A percentile compares a stretch with the other conserved stretches of the same genome.
phyloP scores from a whole-genome alignment of 2,888 invertebrate genomes.

The Eupithecia pulchellata region DNA sequence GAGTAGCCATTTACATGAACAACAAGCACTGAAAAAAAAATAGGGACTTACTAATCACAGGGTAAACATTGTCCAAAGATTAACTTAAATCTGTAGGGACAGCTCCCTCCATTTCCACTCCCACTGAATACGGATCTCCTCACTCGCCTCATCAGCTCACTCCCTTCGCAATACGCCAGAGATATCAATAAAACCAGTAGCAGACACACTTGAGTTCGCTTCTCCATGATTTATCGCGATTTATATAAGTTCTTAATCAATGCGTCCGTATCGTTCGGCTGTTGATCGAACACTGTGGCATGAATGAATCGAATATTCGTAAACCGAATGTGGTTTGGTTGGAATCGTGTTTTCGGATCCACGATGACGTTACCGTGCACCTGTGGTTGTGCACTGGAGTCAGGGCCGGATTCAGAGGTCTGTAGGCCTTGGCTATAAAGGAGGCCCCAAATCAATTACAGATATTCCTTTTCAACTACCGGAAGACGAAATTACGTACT shows the following conservation, averaged over 20 bases:
- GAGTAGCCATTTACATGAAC: neutral
- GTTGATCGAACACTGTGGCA: neutral
- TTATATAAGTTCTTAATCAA: neutral
- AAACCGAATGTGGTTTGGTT: slow-evolving; percentile 5
- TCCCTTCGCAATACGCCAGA: slow-evolving; percentile 19
- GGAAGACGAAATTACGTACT: too few species aligned
- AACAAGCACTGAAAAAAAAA: neutral
- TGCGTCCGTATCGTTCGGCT: neutral
- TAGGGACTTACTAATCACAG: slow-evolving; percentile 21
- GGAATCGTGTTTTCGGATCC: slow-evolving; percentile 3
- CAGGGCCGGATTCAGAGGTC: too few species aligned
- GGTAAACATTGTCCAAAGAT: slow-evolving; percentile 22
- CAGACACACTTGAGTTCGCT: slow-evolving; percentile 20
- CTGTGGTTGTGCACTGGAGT: neutral
- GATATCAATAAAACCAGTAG: slow-evolving; percentile 20
- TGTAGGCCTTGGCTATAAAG: too few species aligned
- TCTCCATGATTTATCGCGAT: slow-evolving; percentile 13
- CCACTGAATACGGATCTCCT: slow-evolving; percentile 13
- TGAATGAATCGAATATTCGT: neutral
- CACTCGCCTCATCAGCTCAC: slow-evolving; percentile 19
- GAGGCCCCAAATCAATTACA: too few species aligned
- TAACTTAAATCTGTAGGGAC: slow-evolving; percentile 17
- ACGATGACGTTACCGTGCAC: neutral
- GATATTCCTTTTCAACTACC: too few species aligned
- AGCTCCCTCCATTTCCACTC: neutral